These are phyloP conservation scores for Pteria penguin DNA, from an alignment of 2,888 invertebrate species.

Conservation along the genomic window DNA sequence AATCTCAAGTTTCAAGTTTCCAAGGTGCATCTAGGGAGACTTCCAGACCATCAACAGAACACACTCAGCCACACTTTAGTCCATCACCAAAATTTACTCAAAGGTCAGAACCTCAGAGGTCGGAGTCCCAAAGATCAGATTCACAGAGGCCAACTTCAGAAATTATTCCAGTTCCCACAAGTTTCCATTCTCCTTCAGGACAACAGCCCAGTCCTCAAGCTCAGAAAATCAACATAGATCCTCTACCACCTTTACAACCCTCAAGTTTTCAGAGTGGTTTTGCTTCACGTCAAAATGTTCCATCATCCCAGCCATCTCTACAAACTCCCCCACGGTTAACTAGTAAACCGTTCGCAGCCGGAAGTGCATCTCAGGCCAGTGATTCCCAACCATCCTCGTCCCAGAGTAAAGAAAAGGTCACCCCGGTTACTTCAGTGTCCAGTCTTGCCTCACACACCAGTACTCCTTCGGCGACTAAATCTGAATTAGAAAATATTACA, in stretches of 20 bases:
- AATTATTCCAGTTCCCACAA: neutral
- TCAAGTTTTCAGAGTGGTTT: neutral
- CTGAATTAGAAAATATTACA: neutral
- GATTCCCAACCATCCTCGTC: neutral
- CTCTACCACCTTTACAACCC: neutral
- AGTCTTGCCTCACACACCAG: neutral
- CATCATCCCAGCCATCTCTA: slow-evolving; percentile 1
- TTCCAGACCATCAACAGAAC: neutral
- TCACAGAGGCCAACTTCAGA: neutral
- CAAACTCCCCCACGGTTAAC: neutral
- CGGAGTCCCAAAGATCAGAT: neutral
- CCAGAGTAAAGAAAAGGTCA: neutral
- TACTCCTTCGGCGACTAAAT: neutral
- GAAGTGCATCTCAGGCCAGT: slow-evolving; percentile 35
- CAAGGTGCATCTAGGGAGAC: neutral
- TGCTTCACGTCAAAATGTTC: neutral
- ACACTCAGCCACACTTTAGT: neutral
- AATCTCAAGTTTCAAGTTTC: no score
- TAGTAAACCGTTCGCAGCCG: slow-evolving; percentile 40
- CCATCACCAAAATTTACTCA: slow-evolving; percentile 6
- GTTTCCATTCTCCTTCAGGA: neutral
- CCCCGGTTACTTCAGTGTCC: neutral
- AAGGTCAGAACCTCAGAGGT: neutral
- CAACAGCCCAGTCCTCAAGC: slow-evolving; percentile 3
- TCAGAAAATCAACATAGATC: slow-evolving; percentile 1